These are phyloP conservation scores for Meloidogyne exigua DNA, from an alignment of 1,140 invertebrate species.

Conservation along the genomic window DNA sequence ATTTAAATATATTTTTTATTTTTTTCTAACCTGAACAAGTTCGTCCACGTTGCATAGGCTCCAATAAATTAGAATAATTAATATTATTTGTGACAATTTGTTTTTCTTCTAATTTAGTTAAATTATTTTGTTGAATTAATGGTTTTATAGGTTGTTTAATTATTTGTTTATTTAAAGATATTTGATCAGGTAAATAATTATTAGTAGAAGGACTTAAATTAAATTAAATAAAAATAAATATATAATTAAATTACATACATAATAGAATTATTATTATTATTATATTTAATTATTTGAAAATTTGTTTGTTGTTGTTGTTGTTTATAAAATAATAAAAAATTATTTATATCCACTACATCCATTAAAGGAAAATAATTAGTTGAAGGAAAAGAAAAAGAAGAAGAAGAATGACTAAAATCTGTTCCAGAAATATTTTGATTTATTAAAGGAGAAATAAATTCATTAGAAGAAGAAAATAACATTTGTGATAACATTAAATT, in stretches of 20 bases:
- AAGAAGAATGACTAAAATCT: neutral
- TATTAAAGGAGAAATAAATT: slow-evolving; percentile 5
- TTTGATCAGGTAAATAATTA: neutral
- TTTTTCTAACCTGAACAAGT: neutral
- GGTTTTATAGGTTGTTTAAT: neutral
- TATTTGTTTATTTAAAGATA: neutral
- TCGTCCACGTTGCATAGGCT: neutral
- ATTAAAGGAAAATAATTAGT: neutral
- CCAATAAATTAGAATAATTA: neutral
- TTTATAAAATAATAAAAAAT: neutral
- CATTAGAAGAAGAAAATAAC: neutral
- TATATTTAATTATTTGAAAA: neutral
- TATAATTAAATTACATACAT: neutral
- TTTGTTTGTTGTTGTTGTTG: neutral
- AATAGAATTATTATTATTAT: neutral
- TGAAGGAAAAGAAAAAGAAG: too few species aligned
- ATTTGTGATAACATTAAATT: neutral
- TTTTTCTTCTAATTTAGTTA: neutral
- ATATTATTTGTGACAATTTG: slow-evolving; percentile 5
- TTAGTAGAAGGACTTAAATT: neutral
- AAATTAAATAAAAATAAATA: too few species aligned
- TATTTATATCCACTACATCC: neutral
- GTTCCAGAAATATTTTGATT: neutral
- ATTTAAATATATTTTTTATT: neutral
- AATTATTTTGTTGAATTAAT: neutral